phyloP scores from a whole-genome alignment of 2,888 invertebrate genomes.

The Ophonus ardosiacus region DNA sequence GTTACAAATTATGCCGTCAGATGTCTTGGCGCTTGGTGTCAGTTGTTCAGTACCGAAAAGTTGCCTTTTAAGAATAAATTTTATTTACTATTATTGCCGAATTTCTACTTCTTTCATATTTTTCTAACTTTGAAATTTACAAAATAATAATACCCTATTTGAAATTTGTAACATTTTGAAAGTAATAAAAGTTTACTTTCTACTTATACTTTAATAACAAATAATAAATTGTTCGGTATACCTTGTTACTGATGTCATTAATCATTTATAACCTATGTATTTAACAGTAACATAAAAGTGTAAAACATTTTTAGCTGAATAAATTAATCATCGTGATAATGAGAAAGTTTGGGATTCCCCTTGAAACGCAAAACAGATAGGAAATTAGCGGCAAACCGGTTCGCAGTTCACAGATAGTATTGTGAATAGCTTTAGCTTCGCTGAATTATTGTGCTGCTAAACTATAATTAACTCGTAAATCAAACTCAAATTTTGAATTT shows the following conservation, averaged over 20 bases:
- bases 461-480: constrained; percentile 1
- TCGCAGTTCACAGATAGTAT: constrained; percentile 22
- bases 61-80: no score
- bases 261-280: neutral
- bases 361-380: neutral
- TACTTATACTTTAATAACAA: neutral
- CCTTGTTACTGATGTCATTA: neutral
- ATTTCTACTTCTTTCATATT: no score
- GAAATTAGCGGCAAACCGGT: constrained; percentile 30
- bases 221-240: neutral
- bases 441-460: neutral
- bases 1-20: no score
- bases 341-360: constrained; percentile 7
- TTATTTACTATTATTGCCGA: no score
- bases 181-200: neutral
- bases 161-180: neutral
- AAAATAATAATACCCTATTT: neutral
- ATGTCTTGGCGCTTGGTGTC: no score
- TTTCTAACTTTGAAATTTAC: no score
- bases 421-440: constrained; percentile 20
- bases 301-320: neutral
- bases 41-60: no score
- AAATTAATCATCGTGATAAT: neutral
- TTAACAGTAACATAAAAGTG: neutral
- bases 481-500: neutral